Evolutionary conservation across 2,888 invertebrate species (phyloP), one percentile per base, ranked within the genome.

Genomic region (Xylocampa areola): DNA sequence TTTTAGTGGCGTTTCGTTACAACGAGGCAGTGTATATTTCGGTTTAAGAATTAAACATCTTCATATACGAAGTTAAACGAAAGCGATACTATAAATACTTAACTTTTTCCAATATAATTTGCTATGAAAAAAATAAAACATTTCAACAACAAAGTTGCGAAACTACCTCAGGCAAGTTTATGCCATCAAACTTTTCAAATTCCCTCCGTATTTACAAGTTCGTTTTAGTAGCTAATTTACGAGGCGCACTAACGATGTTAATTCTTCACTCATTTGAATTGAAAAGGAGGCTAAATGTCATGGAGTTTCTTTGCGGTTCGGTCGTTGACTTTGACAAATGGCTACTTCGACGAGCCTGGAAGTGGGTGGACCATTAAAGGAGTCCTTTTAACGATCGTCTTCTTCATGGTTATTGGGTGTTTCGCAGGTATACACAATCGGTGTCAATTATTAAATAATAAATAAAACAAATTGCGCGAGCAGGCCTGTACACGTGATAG

Each of bases 61-160:
- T 10, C 27, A 16, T 10, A 5, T 6, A 16, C 39, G 23, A 25
- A 39, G 14, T 36, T 0, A 1, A 13, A 5, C 21, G 17, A 23
- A 45, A 45, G 25, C 4, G 21, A 36, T 14, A 16, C 16, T 36
- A 21, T 41, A 36, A 50, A 54, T 48, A 43, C 80, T 79, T 0
- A 68, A 76, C 17, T 83, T 72, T 60, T 82, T 49, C 21, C 41
- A 50, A 50, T 50, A 37, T 49, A 36, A 43, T 27, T 51, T 43
- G n/a, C n/a, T n/a, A n/a, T n/a, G n/a, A n/a, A n/a, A 14, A 2
- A 47, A 51, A 36, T 41, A 43, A 43, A 14, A 3, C 2, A 29
- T 37, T 5, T 8, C 17, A 27, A 14, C 17, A 27, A 14, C 17
- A 11, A 21, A 43, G 27, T 41, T 29, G 11, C 6, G 17, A 17